A percentile compares a stretch with the other conserved stretches of the same genome.
Evolutionary conservation across 2,888 invertebrate species (phyloP).

Genomic region (Andrena praecox): DNA sequence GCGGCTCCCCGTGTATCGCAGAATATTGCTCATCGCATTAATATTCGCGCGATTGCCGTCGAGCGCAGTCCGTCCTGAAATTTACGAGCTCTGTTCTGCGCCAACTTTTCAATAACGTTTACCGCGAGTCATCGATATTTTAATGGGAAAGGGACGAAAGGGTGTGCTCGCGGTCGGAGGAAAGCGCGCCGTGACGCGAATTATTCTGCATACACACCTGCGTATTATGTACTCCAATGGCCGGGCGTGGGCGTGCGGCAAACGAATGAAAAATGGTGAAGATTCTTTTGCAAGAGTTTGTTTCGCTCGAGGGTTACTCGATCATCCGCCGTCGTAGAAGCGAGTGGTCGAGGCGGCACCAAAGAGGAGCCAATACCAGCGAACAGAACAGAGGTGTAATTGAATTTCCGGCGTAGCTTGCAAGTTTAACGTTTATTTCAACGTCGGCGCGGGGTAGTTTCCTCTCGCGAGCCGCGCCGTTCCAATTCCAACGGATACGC

Average conservation of each 20-base stretch:
- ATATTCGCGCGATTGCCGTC: conserved; percentile 21
- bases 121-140: conserved; percentile 37
- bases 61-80: neutral
- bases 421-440: conserved; percentile 17
- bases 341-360: neutral
- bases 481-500: conserved; percentile 15
- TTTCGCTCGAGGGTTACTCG: neutral
- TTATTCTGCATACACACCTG: too few species aligned
- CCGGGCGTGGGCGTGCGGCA: too few species aligned
- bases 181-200: too few species aligned
- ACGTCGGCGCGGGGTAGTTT: neutral
- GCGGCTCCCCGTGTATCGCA: neutral
- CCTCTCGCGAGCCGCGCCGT: neutral
- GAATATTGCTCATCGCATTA: conserved; percentile 40
- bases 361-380: neutral
- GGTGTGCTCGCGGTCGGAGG: too few species aligned
- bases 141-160: neutral
- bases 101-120: conserved; percentile 22
- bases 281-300: too few species aligned
- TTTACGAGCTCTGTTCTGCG: conserved; percentile 12
- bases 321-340: neutral
- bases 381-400: neutral
- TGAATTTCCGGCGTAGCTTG: conserved; percentile 15
- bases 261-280: too few species aligned
- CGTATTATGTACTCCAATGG: too few species aligned